Percentiles rank a stretch among this genome's conserved stretches.
Conservation (phyloP, 2,797 vertebrate genomes). For the Sebastes hubbsi region DNA sequence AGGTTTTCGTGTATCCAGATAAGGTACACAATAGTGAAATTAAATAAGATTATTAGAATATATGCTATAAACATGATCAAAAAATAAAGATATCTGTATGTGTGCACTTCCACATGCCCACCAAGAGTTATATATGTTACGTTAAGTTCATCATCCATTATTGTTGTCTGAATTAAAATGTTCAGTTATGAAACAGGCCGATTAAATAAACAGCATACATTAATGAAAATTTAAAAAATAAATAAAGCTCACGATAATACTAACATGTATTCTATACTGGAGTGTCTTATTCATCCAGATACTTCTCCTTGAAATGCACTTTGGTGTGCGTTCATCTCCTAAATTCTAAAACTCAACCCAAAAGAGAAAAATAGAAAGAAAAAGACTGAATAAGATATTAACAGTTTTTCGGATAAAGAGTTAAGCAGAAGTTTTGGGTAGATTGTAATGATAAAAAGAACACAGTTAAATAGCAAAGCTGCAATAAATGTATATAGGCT, state of each 20-base stretch:
- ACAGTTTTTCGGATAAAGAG: too few relatives aligned
- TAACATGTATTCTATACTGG: background rate
- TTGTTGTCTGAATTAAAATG: background rate
- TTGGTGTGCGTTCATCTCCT: too few relatives aligned
- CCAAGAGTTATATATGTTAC: constrained; percentile 29
- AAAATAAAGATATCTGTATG: constrained; percentile 54
- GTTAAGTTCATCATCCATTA: constrained; percentile 32
- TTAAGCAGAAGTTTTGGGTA: too few relatives aligned
- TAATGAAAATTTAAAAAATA: too few relatives aligned
- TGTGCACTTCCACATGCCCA: constrained; percentile 38
- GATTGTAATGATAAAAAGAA: too few relatives aligned
- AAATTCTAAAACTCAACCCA: too few relatives aligned
- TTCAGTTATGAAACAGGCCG: background rate
- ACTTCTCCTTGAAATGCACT: too few relatives aligned
- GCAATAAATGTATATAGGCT: too few relatives aligned
- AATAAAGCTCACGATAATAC: too few relatives aligned
- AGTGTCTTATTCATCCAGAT: background rate
- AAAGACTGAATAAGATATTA: too few relatives aligned
- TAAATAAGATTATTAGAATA: constrained; percentile 52
- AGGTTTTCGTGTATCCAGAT: constrained; percentile 33
- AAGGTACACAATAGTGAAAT: background rate
- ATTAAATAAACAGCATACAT: background rate
- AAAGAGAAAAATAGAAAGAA: too few relatives aligned
- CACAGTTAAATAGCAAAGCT: too few relatives aligned
- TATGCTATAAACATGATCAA: constrained; percentile 15